phyloP scores from a whole-genome alignment of 2,888 invertebrate species.

The Amphiduros pacificus region DNA sequence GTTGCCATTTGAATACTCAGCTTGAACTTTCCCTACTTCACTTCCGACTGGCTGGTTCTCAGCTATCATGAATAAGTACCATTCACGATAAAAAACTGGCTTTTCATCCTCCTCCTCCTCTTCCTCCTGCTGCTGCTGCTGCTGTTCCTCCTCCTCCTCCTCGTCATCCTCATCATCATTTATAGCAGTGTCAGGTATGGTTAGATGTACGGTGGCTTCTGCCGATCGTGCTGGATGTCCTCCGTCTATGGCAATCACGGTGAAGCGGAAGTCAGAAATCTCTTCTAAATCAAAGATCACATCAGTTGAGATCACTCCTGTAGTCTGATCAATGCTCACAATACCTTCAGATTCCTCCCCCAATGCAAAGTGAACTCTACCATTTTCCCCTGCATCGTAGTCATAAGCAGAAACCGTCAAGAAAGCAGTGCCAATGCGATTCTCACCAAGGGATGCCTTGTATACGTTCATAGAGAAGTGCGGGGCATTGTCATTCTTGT shows the following conservation, averaged over 20 bases:
- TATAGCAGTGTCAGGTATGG: no score
- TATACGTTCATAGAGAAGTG: constrained; percentile 2
- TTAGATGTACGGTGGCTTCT: constrained; percentile 2
- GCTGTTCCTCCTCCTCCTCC: no score
- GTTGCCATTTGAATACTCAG: no score
- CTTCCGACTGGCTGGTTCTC: no score
- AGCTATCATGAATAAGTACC: no score
- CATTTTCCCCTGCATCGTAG: constrained; percentile 8
- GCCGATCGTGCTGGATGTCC: constrained; percentile 2
- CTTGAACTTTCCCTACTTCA: no score
- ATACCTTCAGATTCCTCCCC: neutral
- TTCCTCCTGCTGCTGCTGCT: no score
- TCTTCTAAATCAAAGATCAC: constrained; percentile 8
- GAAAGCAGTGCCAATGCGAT: neutral
- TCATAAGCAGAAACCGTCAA: constrained; percentile 4
- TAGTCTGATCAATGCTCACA: neutral
- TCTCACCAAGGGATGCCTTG: constrained; percentile 1
- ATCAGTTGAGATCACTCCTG: constrained; percentile 5
- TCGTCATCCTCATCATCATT: no score
- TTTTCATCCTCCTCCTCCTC: no score
- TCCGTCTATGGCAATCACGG: constrained; percentile 3
- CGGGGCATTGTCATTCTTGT: constrained; percentile 6
- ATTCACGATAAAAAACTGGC: no score
- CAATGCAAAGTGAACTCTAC: neutral
- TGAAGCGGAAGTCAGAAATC: constrained; percentile 7